phyloP scores from a whole-genome alignment of 1,140 invertebrate species.

The Lanistes nyassanus region DNA sequence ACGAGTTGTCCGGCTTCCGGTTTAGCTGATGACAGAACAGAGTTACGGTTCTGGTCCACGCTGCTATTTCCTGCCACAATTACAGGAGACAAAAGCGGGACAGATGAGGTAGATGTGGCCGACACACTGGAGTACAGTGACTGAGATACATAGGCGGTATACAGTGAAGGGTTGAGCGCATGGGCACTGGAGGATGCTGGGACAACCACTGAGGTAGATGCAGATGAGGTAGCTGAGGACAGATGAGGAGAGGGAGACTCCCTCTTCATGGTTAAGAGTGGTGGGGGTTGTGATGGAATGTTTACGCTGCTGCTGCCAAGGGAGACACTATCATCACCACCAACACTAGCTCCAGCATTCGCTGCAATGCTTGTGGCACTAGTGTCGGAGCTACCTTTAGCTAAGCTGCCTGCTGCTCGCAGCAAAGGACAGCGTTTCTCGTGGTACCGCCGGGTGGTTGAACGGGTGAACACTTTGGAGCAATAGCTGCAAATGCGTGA shows the following conservation, averaged over 20 bases:
- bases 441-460: conserved; percentile 61
- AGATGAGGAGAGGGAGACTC: neutral
- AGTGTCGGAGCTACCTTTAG: conserved; percentile 35
- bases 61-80: neutral
- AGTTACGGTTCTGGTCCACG: conserved; percentile 22
- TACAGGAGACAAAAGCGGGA: conserved; percentile 3
- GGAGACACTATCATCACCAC: too few species aligned
- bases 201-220: conserved; percentile 18
- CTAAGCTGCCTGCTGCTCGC: conserved; percentile 49
- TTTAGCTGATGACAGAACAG: conserved; percentile 13
- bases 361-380: too few species aligned
- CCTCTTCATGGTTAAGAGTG: conserved; percentile 2
- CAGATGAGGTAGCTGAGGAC: neutral
- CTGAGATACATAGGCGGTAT: conserved; percentile 1
- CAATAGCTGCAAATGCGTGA: conserved; percentile 61
- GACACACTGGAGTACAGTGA: neutral
- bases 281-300: neutral
- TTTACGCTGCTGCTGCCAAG: too few species aligned
- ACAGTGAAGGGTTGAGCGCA: conserved; percentile 13
- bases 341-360: too few species aligned
- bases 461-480: conserved; percentile 60
- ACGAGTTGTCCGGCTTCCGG: neutral
- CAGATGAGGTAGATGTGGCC: conserved; percentile 17
- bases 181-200: neutral
- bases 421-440: conserved; percentile 58